Percentiles rank a stretch among this genome's conserved stretches.
phyloP scores from a whole-genome alignment of 2,888 invertebrate genomes.

The Scaptomyza tumidula region DNA sequence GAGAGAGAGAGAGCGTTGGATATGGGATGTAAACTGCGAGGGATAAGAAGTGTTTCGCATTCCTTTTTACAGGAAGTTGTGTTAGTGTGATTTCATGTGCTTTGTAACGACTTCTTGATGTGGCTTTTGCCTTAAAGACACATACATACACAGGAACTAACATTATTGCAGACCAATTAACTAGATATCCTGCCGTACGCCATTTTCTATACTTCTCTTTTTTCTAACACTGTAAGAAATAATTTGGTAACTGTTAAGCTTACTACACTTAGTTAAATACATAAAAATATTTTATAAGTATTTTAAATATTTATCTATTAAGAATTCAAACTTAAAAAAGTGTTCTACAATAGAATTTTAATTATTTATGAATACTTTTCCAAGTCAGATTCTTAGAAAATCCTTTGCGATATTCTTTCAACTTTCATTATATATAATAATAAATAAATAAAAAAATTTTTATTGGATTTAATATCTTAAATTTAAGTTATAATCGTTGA shows the following conservation, averaged over 20 bases:
- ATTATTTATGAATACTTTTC: too few relatives aligned
- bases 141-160: conserved; percentile 20
- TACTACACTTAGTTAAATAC: neutral
- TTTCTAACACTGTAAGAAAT: neutral
- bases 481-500: too few relatives aligned
- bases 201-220: neutral
- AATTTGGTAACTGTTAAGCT: fast-evolving
- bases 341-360: neutral
- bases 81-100: conserved; percentile 19
- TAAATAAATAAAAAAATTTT: neutral
- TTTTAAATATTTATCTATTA: too few relatives aligned
- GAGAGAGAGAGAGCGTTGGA: neutral
- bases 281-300: too few relatives aligned
- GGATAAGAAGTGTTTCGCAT: conserved; percentile 28
- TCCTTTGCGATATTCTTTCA: neutral
- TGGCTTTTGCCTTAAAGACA: conserved; percentile 62
- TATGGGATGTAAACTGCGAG: neutral
- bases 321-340: too few relatives aligned
- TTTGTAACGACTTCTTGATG: conserved; percentile 33
- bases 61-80: conserved; percentile 7
- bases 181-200: conserved; percentile 11
- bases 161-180: conserved; percentile 52
- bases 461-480: too few relatives aligned
- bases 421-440: neutral
- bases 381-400: too few relatives aligned